These are phyloP conservation scores for Zosterops japonicus DNA, from an alignment of 2,113 vertebrate species.

Conservation along the genomic window DNA sequence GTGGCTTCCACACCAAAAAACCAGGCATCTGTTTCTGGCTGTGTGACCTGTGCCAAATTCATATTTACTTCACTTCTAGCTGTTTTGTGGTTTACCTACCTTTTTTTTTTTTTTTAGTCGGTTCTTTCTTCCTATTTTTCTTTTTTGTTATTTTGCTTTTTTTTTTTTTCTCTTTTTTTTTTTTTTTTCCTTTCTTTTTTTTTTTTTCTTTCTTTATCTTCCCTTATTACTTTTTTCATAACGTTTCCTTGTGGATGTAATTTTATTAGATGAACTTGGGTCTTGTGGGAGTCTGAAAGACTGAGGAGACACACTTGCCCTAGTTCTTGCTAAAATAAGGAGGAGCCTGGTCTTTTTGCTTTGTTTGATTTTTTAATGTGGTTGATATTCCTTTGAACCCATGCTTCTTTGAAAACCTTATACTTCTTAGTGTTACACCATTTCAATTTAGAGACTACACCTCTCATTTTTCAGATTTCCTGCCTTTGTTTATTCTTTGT, in stretches of 20 bases:
- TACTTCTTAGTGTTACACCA: background rate
- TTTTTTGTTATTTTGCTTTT: too few relatives aligned
- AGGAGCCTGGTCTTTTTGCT: background rate
- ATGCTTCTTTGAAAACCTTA: background rate
- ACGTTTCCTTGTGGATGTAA: background rate
- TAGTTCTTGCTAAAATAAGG: background rate
- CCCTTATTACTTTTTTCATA: background rate
- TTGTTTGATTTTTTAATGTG: background rate
- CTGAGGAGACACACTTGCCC: background rate
- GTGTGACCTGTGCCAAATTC: background rate
- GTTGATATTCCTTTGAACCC: background rate
- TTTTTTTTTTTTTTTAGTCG: too few relatives aligned
- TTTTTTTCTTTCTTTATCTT: background rate
- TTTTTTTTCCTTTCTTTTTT: too few relatives aligned
- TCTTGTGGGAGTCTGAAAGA: background rate
- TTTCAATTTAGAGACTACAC: background rate
- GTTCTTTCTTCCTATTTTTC: too few relatives aligned
- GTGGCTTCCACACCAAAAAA: background rate
- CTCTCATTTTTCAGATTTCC: background rate
- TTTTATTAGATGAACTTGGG: background rate
- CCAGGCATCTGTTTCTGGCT: background rate
- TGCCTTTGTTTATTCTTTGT: background rate
- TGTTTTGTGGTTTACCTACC: too few relatives aligned
- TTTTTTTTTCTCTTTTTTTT: too few relatives aligned
- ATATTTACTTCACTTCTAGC: fast-evolving